Evolutionary conservation across 30 jellyfish, hydroid and myxozoan genomes (phyloP), one percentile per base, ranked within the genome.

Genomic region (Catostylus mosaicus): DNA sequence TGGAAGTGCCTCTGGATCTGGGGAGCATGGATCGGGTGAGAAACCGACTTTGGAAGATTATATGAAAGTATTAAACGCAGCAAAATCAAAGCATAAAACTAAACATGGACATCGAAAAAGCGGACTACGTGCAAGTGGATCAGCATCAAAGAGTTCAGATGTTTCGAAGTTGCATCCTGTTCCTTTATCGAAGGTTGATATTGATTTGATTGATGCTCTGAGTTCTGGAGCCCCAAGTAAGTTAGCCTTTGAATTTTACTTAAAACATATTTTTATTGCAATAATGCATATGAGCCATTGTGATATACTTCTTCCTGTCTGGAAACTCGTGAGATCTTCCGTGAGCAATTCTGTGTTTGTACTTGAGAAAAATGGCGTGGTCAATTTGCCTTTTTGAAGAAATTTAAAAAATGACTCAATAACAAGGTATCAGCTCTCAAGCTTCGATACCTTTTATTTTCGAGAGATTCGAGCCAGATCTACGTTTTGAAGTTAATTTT

Each of bases 161-260:
- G 62, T 52, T 31, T 32, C 67, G 38, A 77, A 67, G 56, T 27
- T 84, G n/a, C 83, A 57, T 33, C 96, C 96, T 1, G 86, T 92
- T 54, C 98, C 98, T 24, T 31, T 92, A 89, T 76, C 91, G 22
- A 57, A 83, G 22, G 34, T 83, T 27, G 98, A 92, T 77, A 34
- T 80, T 33, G 91, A 86, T 11, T 70, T 82, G 59, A 92, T 92
- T 30, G 82, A 87, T 87, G 95, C 93, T 0, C 68, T 92, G 47
- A 92, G 98, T 73, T 54, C 87, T 57, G 98, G 87, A 70, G 73
- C 75, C 30, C 93, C 93, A 33, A 73, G 93, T 83, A 60, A 31
- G 93, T 62, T 2, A 32, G 8, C 36, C 12, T 19, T 35, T 19
- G n/a, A n/a, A 0, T 19, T 24, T 74, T 74, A 1, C 6, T 23